Percentiles rank a stretch among this genome's conserved stretches.
These are phyloP conservation scores for Bubo scandiacus DNA, from an alignment of 2,113 vertebrate genomes.

Conservation along the genomic window DNA sequence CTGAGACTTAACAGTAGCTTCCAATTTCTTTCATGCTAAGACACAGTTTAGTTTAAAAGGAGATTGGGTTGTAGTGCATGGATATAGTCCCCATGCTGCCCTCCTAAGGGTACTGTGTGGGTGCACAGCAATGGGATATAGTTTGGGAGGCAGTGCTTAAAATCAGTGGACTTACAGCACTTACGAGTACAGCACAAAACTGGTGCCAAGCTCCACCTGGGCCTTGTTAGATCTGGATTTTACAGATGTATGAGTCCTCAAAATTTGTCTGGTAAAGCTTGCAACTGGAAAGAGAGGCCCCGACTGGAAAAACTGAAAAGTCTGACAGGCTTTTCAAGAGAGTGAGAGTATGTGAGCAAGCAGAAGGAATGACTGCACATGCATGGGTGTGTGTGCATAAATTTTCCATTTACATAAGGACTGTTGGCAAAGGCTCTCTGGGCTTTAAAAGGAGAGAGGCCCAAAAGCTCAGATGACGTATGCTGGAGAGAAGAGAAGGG, in stretches of 20 bases:
- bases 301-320: neutral
- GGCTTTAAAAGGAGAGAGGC: neutral
- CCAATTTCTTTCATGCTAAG: neutral
- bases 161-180: neutral
- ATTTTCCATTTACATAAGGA: slow-evolving; percentile 45
- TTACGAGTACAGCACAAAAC: neutral
- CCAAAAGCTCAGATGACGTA: neutral
- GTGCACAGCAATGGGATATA: neutral
- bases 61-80: fast-evolving
- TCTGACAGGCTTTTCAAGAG: neutral
- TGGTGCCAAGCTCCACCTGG: neutral
- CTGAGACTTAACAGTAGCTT: neutral
- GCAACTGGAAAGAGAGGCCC: neutral
- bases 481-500: neutral
- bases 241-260: neutral
- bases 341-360: neutral
- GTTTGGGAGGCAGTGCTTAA: neutral
- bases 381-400: slow-evolving; percentile 28
- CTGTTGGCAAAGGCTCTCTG: slow-evolving; percentile 1
- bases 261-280: neutral
- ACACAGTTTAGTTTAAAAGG: neutral
- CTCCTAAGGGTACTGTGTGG: neutral
- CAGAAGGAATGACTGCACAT: slow-evolving; percentile 43
- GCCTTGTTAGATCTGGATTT: neutral
- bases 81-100: neutral